These are phyloP conservation scores for Phalacrocorax aristotelis DNA, from an alignment of 2,113 vertebrate genomes.

Conservation along the genomic window DNA sequence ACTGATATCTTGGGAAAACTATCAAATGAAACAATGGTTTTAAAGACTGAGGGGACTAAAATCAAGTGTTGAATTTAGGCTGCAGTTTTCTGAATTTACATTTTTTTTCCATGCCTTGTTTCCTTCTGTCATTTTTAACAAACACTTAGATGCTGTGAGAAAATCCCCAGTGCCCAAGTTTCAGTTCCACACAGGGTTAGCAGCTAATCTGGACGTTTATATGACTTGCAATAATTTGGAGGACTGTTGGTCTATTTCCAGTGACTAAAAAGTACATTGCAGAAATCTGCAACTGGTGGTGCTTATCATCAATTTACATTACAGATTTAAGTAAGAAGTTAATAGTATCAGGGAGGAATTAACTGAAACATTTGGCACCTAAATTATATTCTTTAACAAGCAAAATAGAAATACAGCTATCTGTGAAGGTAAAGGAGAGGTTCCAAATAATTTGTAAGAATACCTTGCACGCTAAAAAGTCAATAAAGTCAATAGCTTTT, in stretches of 20 bases:
- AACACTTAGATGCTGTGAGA: neutral
- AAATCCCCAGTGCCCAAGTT: neutral
- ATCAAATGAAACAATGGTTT: neutral
- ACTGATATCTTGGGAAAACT: neutral
- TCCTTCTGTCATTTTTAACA: neutral
- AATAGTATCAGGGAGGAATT: neutral
- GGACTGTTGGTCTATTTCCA: neutral
- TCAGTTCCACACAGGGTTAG: neutral
- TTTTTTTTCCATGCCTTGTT: neutral
- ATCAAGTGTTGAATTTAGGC: neutral
- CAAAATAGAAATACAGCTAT: neutral
- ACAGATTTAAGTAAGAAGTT: neutral
- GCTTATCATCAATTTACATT: neutral
- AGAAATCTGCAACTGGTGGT: neutral
- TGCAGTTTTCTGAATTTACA: neutral
- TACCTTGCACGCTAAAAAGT: neutral
- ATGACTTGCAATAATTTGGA: neutral
- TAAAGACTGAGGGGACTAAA: neutral
- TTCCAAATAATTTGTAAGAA: neutral
- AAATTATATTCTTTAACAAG: neutral
- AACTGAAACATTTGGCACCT: neutral
- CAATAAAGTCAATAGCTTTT: neutral
- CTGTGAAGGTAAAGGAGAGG: neutral
- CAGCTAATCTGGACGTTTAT: neutral
- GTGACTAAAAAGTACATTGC: neutral